These are phyloP conservation scores for Opisthocomus hoazin DNA, from an alignment of 2,113 vertebrate species.

Conservation along the genomic window DNA sequence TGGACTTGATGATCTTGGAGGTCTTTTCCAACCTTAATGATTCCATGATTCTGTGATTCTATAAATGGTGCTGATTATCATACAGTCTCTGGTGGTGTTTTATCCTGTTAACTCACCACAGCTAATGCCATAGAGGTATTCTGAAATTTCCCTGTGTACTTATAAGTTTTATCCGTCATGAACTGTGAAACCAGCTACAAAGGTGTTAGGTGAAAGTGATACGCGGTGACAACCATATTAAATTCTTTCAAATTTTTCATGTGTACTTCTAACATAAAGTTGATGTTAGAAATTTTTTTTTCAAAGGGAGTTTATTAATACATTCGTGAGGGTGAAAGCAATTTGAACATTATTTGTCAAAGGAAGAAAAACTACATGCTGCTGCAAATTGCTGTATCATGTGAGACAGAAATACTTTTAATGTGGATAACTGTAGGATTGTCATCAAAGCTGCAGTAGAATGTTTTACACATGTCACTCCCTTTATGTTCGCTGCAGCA, in stretches of 20 bases:
- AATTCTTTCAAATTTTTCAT: neutral
- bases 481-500: neutral
- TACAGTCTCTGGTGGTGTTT: too few species aligned
- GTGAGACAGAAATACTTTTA: neutral
- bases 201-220: neutral
- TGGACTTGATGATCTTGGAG: too few species aligned
- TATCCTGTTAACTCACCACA: neutral
- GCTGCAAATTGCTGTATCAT: neutral
- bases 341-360: neutral
- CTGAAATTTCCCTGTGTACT: neutral
- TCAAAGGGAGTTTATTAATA: neutral
- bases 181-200: neutral
- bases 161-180: neutral
- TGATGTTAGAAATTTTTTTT: neutral
- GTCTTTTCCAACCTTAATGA: too few species aligned
- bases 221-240: fast-evolving
- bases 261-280: neutral
- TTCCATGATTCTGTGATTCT: too few species aligned
- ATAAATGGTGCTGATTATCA: fast-evolving
- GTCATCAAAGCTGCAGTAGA: neutral
- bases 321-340: neutral
- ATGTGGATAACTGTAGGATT: neutral
- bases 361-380: fast-evolving
- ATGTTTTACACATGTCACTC: neutral
- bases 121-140: fast-evolving